Percentiles rank a stretch among this genome's conserved stretches.
These are phyloP conservation scores for Scaptomyza hsui DNA, from an alignment of 1,140 invertebrate species.

Conservation along the genomic window DNA sequence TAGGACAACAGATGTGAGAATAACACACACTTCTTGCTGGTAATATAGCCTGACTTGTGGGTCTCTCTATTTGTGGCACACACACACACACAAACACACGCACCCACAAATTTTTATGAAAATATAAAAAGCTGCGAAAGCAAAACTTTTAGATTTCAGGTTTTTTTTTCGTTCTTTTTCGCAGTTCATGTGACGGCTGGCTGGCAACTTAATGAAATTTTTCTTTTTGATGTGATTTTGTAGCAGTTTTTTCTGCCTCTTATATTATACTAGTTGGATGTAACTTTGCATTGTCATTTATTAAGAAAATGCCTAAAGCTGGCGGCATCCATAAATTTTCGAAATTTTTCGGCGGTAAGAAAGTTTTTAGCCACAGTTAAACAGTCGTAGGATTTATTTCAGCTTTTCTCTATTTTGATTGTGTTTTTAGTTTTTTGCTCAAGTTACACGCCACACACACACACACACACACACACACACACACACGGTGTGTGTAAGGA, in stretches of 20 bases:
- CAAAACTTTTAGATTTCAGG: conserved; percentile 60
- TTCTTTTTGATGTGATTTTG: conserved; percentile 51
- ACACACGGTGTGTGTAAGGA: too few species aligned
- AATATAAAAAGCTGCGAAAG: conserved; percentile 44
- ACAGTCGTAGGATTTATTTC: conserved; percentile 4
- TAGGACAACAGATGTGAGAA: conserved; percentile 26
- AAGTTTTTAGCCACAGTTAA: conserved; percentile 54
- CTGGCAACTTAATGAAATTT: conserved; percentile 72
- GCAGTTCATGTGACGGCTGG: conserved; percentile 46
- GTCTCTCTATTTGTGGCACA: conserved; percentile 13
- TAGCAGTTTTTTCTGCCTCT: conserved; percentile 51
- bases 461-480: too few species aligned
- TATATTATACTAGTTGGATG: conserved; percentile 35
- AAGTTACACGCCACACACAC: too few species aligned
- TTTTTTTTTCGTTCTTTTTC: conserved; percentile 3
- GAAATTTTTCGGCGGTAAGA: conserved; percentile 13
- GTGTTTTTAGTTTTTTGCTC: conserved; percentile 53
- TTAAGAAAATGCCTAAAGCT: conserved; percentile 63
- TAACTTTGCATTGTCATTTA: conserved; percentile 62
- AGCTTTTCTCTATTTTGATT: conserved; percentile 43
- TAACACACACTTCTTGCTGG: conserved; percentile 5
- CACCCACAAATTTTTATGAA: conserved; percentile 12
- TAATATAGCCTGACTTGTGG: conserved; percentile 26
- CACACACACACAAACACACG: conserved; percentile 15
- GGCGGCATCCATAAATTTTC: conserved; percentile 55